Percentiles rank a stretch among this genome's conserved stretches.
phyloP scores from a whole-genome alignment of 2,888 invertebrate species.

The Agrotis ipsilon region DNA sequence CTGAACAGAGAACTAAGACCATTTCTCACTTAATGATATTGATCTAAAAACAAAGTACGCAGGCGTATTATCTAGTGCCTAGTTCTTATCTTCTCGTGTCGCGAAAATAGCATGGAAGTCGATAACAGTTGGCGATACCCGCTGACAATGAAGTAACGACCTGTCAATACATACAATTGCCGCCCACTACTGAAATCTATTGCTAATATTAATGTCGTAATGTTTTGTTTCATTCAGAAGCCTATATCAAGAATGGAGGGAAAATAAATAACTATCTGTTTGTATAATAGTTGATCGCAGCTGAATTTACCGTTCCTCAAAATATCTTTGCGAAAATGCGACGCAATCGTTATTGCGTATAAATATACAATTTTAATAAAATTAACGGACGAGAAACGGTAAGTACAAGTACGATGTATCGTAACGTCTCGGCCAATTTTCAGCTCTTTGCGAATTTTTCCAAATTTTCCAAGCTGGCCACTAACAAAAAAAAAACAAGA shows the following conservation, averaged over 20 bases:
- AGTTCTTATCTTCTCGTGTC: conserved; percentile 51
- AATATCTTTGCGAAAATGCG: no score
- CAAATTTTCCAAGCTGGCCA: neutral
- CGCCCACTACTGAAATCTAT: conserved; percentile 39
- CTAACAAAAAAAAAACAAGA: conserved; percentile 7
- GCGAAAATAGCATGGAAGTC: conserved; percentile 42
- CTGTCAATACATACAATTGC: conserved; percentile 52
- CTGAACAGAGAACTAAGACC: conserved; percentile 10
- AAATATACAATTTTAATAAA: no score
- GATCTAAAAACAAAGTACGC: conserved; percentile 52
- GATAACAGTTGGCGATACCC: conserved; percentile 45
- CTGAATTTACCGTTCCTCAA: no score
- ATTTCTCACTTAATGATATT: conserved; percentile 40
- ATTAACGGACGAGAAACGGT: no score
- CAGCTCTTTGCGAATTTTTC: no score
- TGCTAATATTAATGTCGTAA: conserved; percentile 38
- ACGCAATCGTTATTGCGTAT: no score
- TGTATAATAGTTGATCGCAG: no score
- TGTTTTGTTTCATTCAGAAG: neutral
- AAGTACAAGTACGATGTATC: no score
- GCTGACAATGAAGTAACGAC: conserved; percentile 54
- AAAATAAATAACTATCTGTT: no score
- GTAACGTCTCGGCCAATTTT: no score
- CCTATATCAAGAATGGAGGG: no score
- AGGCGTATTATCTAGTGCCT: conserved; percentile 50